Percentiles rank a stretch among this genome's conserved stretches.
These are phyloP conservation scores for Trimorus sp. DNA, from an alignment of 2,888 invertebrate species.

Conservation along the genomic window DNA sequence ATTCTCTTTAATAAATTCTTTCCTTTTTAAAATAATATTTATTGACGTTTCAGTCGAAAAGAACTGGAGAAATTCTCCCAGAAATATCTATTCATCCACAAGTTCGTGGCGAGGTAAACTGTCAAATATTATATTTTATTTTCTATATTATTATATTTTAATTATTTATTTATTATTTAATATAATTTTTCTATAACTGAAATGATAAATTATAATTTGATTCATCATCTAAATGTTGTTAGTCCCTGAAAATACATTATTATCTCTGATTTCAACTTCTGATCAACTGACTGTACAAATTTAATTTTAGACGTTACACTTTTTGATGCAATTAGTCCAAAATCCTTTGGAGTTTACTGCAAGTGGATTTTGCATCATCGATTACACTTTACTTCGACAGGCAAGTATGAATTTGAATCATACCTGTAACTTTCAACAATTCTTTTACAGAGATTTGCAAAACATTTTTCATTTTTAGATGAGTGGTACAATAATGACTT, in stretches of 20 bases:
- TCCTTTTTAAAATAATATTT: background rate
- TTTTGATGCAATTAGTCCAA: conserved; percentile 66
- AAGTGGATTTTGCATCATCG: conserved; percentile 66
- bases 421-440: no score
- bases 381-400: conserved; percentile 62
- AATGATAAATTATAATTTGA: background rate
- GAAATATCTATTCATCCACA: conserved; percentile 45
- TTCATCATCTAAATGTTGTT: background rate
- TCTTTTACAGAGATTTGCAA: no score
- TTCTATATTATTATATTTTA: background rate
- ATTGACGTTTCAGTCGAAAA: conserved; percentile 21
- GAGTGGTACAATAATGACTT: conserved; percentile 58
- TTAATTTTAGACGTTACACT: conserved; percentile 55
- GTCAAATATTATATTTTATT: background rate
- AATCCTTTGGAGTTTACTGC: conserved; percentile 66
- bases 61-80: conserved; percentile 65
- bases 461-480: conserved; percentile 48
- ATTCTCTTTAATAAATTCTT: background rate
- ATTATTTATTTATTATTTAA: background rate
- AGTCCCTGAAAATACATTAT: no score
- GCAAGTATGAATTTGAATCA: conserved; percentile 34
- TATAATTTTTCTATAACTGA: background rate
- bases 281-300: background rate
- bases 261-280: no score
- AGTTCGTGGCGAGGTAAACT: conserved; percentile 47